Base-by-base conservation (phyloP, 2,797 vertebrate genomes). In the Parotocinclus haroldoi region DNA sequence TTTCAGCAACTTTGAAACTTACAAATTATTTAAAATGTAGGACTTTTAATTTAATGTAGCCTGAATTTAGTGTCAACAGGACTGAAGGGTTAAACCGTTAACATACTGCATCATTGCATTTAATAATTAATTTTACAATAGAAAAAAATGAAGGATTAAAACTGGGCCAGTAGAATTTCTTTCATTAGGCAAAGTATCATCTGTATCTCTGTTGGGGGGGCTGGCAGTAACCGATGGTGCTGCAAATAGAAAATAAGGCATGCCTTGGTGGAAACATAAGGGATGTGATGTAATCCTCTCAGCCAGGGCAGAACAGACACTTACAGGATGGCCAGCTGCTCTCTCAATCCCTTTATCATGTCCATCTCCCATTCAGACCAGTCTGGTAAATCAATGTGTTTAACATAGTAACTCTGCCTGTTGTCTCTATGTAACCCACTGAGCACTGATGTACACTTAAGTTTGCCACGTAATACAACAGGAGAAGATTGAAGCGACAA, bases 381-480 rank as follows among this genome's bases (percentile, higher is more conserved):
- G 27, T n/a, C 14, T 45, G 50, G 56, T 50, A 42, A 59, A 62
- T 69, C 68, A 76, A 17, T 69, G 57, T 63, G 55, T 61, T 61
- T 71, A 51, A 62, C 48, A 40, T 56, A 52, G 45, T 58, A 75
- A 60, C 53, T 67, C 58, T 63, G n/a, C 54, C 12, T 56, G 27
- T 40, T 42, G 51, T 19, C 48, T 4, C 51, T 18, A 38, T 37
- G 13, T 54, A 60, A 63, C 58, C 50, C 57, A 49, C 65, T 42
- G 27, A n/a, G n/a, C n/a, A n/a, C n/a, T n/a, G n/a, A n/a, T n/a
- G n/a, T n/a, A n/a, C n/a, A n/a, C n/a, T n/a, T n/a, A n/a, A n/a
- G n/a, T n/a, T n/a, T n/a, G n/a, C n/a, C n/a, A n/a, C n/a, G n/a
- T n/a, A n/a, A n/a, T n/a, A n/a, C n/a, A n/a, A n/a, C n/a, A n/a